Evolutionary conservation across 2,797 vertebrate species (phyloP), one percentile per base, ranked within the genome.

Genomic region (Selene dorsalis): DNA sequence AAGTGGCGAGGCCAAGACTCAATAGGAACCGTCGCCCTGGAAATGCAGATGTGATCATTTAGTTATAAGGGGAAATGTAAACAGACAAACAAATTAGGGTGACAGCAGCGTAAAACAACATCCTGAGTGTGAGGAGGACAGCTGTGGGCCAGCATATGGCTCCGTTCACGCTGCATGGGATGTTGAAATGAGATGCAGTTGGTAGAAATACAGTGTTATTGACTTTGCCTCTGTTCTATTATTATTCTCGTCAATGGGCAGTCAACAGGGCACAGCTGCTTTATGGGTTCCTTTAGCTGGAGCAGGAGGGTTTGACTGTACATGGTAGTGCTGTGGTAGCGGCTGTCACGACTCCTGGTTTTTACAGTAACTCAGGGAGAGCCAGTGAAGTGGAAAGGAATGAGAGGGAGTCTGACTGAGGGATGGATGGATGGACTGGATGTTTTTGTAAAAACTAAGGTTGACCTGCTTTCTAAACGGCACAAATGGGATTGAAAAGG

Each of bases 361-460:
- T 82, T 85, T 80, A 71, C 77, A 43, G 75, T 73, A 52, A 82
- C 78, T 81, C 55, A 0, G 81, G 70, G 66, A 71, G 81, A 78
- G 56, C 60, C 58, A 9, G 35, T 39, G 83, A 80, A 57, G 77
- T 68, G 82, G 79, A 84, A 87, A 86, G 80, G 84, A 90, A 89
- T 84, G 84, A 85, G 17, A 78, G 67, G 69, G 77, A 87, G 87
- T 75, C 73, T 65, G 83, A 79, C 24, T 41, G 67, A 75, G 13
- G 47, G 68, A 75, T 45, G 61, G 58, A 63, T 26, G 61, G 58
- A 63, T 30, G 64, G 64, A 57, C 58, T 77, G 35, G 12, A 43
- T 65, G 32, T 78, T 80, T 78, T 77, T 76, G 71, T 78, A 66
- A 73, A 73, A 62, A 61, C 62, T 3, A 11, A 56, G 20, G 52